phyloP scores from a whole-genome alignment of 2,888 invertebrate species.

The Ophion costatus region DNA sequence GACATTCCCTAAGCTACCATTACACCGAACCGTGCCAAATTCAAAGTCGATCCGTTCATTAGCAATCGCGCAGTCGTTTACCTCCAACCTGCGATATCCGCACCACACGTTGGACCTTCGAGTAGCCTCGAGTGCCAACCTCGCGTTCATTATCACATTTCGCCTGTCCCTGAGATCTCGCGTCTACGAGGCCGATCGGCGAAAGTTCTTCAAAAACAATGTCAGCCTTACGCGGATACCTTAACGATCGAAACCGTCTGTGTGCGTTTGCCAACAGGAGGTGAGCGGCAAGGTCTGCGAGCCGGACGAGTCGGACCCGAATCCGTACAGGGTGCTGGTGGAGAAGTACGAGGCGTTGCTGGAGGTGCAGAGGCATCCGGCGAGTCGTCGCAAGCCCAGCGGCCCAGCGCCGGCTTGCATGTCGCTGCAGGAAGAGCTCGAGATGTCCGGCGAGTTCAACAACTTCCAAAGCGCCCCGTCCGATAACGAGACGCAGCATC shows the following conservation, averaged over 20 bases:
- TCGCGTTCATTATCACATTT: no score
- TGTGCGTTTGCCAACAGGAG: conserved; percentile 76
- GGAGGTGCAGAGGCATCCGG: conserved; percentile 89
- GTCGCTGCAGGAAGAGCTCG: conserved; percentile 89
- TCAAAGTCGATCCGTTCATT: no score
- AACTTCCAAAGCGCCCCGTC: conserved; percentile 83
- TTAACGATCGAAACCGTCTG: neutral
- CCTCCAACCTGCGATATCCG: no score
- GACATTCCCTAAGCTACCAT: no score
- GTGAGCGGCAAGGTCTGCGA: conserved; percentile 73
- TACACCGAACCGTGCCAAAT: no score
- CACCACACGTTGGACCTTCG: no score
- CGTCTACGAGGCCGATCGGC: no score
- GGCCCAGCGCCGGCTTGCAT: conserved; percentile 81
- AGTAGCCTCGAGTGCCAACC: no score
- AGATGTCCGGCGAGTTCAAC: conserved; percentile 90
- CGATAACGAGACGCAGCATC: conserved; percentile 50
- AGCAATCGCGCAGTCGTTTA: no score
- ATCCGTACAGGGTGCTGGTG: conserved; percentile 91
- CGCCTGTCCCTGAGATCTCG: no score
- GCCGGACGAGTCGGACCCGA: conserved; percentile 82
- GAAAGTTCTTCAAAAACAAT: neutral
- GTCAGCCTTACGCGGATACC: no score
- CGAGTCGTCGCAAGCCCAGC: conserved; percentile 75
- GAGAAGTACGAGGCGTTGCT: conserved; percentile 94